A percentile compares a stretch with the other conserved stretches of the same genome.
Evolutionary conservation across 2,113 vertebrate species (phyloP).

Genomic region (Aviceda subcristata): DNA sequence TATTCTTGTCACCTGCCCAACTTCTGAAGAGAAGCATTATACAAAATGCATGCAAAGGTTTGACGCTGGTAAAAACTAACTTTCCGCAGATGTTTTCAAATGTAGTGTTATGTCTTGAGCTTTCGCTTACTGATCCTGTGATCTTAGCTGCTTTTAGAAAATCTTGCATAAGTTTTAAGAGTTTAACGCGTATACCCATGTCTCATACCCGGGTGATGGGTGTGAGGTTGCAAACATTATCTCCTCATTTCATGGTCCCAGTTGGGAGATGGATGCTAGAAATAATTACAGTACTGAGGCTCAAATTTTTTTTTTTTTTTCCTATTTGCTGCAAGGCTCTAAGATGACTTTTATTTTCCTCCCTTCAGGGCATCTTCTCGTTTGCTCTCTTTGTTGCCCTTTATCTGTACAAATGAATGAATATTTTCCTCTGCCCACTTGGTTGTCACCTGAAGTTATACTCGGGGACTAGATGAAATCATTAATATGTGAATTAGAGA

Average conservation of each 20-base stretch:
- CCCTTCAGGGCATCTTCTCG: background rate
- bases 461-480: background rate
- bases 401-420: background rate
- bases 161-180: background rate
- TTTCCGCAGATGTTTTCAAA: background rate
- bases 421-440: background rate
- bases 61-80: background rate
- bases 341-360: background rate
- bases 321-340: background rate
- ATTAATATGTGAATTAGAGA: background rate
- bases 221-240: fast-evolving
- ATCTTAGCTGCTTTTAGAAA: background rate
- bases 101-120: background rate
- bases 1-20: background rate
- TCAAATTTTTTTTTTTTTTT: background rate
- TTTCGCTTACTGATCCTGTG: background rate
- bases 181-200: background rate
- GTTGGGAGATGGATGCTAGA: background rate
- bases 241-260: background rate
- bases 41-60: background rate
- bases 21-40: background rate
- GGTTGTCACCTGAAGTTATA: background rate
- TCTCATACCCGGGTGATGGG: no score
- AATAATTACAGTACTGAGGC: background rate
- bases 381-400: background rate